Evolutionary conservation across 2,113 vertebrate genomes (phyloP).

Genomic region (Montifringilla adamsi): DNA sequence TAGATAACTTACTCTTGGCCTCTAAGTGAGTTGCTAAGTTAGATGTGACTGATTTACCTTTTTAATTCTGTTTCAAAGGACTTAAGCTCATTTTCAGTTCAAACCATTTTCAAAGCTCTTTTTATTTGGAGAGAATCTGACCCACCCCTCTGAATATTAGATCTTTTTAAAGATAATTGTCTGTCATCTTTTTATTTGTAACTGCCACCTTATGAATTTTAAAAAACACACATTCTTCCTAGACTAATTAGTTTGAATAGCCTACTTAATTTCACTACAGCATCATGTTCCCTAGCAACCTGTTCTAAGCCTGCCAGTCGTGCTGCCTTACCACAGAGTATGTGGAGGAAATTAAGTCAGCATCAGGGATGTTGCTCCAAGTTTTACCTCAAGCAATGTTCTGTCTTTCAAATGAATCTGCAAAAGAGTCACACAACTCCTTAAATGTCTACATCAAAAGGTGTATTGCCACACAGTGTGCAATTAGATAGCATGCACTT

Average conservation of each 20-base stretch:
- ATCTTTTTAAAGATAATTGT: not conserved
- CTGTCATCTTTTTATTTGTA: not conserved
- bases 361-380: not conserved
- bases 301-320: not conserved
- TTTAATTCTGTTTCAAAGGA: not conserved
- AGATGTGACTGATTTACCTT: not conserved
- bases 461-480: not conserved
- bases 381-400: not conserved
- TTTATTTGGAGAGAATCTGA: not conserved
- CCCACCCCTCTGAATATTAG: not conserved
- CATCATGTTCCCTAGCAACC: constrained; percentile 34
- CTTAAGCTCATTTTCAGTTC: not conserved
- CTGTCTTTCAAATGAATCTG: not conserved
- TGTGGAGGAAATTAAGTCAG: not conserved
- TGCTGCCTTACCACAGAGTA: not conserved
- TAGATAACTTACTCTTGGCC: not conserved
- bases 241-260: constrained; percentile 2
- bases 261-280: constrained; percentile 9
- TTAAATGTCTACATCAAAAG: not conserved
- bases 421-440: not conserved
- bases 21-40: not conserved
- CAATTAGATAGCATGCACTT: not conserved
- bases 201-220: not conserved
- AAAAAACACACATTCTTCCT: not conserved
- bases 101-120: not conserved